phyloP scores from a whole-genome alignment of 2,797 vertebrate species.

The Melanotaenia parkinsoni region DNA sequence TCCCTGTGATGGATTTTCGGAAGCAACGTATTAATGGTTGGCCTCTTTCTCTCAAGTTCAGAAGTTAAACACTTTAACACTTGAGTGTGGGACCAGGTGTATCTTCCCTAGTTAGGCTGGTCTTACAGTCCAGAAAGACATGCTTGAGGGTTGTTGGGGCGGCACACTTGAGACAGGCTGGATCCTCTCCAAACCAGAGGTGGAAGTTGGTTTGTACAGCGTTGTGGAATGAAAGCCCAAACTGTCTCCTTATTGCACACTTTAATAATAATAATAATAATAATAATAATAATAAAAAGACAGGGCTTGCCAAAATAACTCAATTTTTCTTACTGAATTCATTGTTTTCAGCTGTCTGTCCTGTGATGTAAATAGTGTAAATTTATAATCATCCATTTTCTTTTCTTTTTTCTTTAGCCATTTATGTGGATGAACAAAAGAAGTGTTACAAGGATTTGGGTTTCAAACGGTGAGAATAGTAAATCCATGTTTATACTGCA shows the following conservation, averaged over 20 bases:
- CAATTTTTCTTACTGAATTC: neutral
- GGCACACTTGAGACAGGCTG: too few relatives aligned
- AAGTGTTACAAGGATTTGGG: slow-evolving; percentile 86
- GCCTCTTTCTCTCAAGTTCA: too few relatives aligned
- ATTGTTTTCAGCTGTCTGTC: neutral
- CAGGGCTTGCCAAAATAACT: neutral
- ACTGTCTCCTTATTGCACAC: slow-evolving; percentile 3
- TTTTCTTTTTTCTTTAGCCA: slow-evolving; percentile 72
- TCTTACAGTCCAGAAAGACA: too few relatives aligned
- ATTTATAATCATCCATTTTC: neutral
- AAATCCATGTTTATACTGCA: neutral
- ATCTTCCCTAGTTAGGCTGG: too few relatives aligned
- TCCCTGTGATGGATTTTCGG: neutral
- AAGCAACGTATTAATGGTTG: too few relatives aligned
- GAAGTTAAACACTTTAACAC: too few relatives aligned
- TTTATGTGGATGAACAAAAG: slow-evolving; percentile 87
- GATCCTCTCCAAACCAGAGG: too few relatives aligned
- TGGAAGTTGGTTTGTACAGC: neutral
- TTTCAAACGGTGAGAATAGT: slow-evolving; percentile 83
- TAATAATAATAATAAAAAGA: neutral
- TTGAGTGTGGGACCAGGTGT: too few relatives aligned
- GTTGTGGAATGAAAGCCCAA: neutral
- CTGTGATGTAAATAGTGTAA: neutral
- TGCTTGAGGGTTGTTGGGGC: too few relatives aligned
- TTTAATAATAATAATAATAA: neutral